Percentiles rank a stretch among this genome's conserved stretches.
Evolutionary conservation across 2,797 vertebrate genomes (phyloP).

Genomic region (Tarsius wallacei): DNA sequence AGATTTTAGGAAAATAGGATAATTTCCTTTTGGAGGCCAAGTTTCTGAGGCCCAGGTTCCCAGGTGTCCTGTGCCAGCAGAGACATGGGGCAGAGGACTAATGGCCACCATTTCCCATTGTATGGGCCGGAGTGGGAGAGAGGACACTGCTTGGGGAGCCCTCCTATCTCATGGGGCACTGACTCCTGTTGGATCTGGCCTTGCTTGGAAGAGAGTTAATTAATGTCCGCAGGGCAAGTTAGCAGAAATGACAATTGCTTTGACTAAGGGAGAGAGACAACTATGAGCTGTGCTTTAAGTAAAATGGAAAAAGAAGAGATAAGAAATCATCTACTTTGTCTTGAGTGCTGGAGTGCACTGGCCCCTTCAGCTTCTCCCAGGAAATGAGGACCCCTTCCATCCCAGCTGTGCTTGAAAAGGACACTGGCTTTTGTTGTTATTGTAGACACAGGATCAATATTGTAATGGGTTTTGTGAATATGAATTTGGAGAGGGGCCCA

Average conservation of each 20-base stretch:
- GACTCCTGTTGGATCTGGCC: slow-evolving; percentile 4
- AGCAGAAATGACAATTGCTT: slow-evolving; percentile 77
- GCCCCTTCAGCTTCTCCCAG: neutral
- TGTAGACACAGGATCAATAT: neutral
- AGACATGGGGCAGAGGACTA: neutral
- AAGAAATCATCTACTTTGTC: neutral
- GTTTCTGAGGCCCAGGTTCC: neutral
- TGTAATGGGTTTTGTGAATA: neutral
- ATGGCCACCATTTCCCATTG: neutral
- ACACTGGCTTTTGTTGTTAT: neutral
- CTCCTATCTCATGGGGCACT: neutral
- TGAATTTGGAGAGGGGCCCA: neutral
- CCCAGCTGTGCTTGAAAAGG: neutral
- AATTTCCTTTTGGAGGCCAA: neutral
- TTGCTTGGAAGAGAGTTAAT: slow-evolving; percentile 64
- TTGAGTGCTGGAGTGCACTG: neutral
- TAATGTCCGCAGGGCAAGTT: slow-evolving; percentile 51
- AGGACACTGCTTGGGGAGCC: neutral
- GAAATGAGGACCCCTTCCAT: neutral
- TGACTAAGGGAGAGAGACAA: slow-evolving; percentile 54
- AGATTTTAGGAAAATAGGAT: slow-evolving; percentile 8
- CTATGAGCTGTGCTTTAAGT: slow-evolving; percentile 59
- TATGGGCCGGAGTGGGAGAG: no score
- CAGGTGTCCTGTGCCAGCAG: neutral
- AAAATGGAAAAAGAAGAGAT: slow-evolving; percentile 18